Evolutionary conservation across 2,797 vertebrate species (phyloP).

Genomic region (Gadopsis marmoratus): DNA sequence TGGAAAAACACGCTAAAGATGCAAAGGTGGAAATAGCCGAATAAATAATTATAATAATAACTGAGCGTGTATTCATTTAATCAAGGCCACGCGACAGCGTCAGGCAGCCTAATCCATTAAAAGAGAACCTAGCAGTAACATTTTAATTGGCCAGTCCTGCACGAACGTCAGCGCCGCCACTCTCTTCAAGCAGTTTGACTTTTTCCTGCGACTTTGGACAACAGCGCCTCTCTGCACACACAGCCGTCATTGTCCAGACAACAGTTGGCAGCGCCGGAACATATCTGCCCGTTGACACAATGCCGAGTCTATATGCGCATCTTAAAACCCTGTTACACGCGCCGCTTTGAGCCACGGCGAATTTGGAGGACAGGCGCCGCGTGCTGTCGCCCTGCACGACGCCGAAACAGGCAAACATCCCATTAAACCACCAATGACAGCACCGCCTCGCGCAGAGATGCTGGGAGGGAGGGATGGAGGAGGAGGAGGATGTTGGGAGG

Average conservation of each 20-base stretch:
- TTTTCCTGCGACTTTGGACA: background rate
- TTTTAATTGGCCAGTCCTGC: slow-evolving; percentile 26
- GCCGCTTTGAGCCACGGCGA: slow-evolving; percentile 52
- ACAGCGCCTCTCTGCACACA: background rate
- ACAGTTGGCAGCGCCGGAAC: background rate
- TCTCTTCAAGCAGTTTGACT: too few species aligned
- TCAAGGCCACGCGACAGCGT: background rate
- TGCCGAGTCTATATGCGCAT: slow-evolving; percentile 48
- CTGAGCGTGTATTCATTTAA: slow-evolving; percentile 34
- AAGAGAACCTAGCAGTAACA: slow-evolving; percentile 20
- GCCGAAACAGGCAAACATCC: slow-evolving; percentile 65
- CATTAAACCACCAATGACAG: slow-evolving; percentile 60
- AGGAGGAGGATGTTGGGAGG: background rate
- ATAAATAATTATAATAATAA: too few species aligned
- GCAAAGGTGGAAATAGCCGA: background rate
- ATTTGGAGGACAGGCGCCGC: slow-evolving; percentile 61
- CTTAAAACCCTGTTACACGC: slow-evolving; percentile 73
- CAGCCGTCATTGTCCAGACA: background rate
- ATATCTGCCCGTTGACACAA: slow-evolving; percentile 55
- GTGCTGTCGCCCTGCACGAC: slow-evolving; percentile 42
- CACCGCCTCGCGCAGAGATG: slow-evolving; percentile 54
- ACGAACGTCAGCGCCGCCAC: too few species aligned
- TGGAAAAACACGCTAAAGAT: background rate
- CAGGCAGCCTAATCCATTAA: slow-evolving; percentile 28
- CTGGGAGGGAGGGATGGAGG: slow-evolving; percentile 53